Percentiles rank a stretch among this genome's conserved stretches.
Conservation (phyloP, 1,140 invertebrate species). For the Bombus waltoni region DNA sequence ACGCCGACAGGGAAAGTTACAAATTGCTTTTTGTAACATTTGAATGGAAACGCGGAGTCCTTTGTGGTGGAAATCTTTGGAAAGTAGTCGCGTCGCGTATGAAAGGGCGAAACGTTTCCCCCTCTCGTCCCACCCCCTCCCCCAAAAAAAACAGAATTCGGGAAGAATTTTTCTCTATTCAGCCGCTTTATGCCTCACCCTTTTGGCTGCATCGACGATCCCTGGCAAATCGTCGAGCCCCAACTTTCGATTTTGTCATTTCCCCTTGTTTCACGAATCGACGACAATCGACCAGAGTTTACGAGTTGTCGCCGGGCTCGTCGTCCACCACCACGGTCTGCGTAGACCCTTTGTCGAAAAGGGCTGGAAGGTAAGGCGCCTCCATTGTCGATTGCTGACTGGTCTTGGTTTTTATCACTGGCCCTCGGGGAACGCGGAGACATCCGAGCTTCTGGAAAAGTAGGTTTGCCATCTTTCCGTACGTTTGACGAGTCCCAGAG, state of each 20-base stretch:
- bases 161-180: conserved; percentile 8
- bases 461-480: conserved; percentile 71
- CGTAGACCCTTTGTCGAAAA: conserved; percentile 38
- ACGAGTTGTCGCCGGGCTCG: conserved; percentile 52
- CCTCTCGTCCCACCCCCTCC: too few species aligned
- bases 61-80: neutral
- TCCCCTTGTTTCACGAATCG: conserved; percentile 50
- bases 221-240: conserved; percentile 16
- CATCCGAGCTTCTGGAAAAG: conserved; percentile 63
- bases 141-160: neutral
- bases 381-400: conserved; percentile 75
- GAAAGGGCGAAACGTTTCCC: neutral
- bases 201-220: conserved; percentile 3
- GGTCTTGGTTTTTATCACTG: conserved; percentile 72
- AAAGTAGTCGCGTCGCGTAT: neutral
- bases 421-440: conserved; percentile 63
- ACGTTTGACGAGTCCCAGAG: conserved; percentile 74
- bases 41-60: neutral
- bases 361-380: conserved; percentile 50
- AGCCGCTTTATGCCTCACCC: neutral
- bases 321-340: neutral
- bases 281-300: conserved; percentile 57
- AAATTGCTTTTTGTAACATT: neutral
- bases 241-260: conserved; percentile 40
- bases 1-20: neutral